Evolutionary conservation across 2,888 invertebrate species (phyloP), one percentile per base, ranked within the genome.

Genomic region (Cheilosia vernalis): DNA sequence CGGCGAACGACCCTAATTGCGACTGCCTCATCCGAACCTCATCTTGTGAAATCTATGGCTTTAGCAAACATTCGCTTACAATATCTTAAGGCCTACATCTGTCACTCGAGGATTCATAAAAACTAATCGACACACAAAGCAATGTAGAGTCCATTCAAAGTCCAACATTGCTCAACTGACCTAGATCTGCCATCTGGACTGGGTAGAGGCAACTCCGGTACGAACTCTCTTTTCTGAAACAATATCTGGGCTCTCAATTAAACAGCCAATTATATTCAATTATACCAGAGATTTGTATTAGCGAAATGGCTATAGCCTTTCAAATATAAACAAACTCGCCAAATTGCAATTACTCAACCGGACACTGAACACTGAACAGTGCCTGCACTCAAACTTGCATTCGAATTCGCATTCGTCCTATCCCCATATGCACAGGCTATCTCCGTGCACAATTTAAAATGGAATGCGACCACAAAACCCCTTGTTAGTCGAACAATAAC

Each of bases 251-350:
- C 70, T 67, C 79, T 64, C 72, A 82, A 82, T 77, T 82, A 66
- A 82, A 69, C 44, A 55, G 70, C 21, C 55, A 77, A 72, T 66
- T 77, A 66, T 66, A 73, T 79, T 83, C 67, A 79, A 84, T 84
- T 74, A 84, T 64, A 21, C 17, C 73, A 63, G 63, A 53, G 67
- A 84, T 84, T 84, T 79, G 69, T 79, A 64, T 79, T 47, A 69
- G 55, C 67, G 17, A 51, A 63, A 37, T 63, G 58, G 47, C 24
- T 19, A 51, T 4, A 24, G 61, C 33, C 0, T 9, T 53, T 63
- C 47, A 19, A 74, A 63, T 73, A 64, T 69, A 74, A 69, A 78
- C 56, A 63, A 83, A 84, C 74, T 55, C 58, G 53, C 53, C 44
- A 69, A 67, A 79, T 79, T 70, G 53, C 69, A 74, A 63, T 73